Evolutionary conservation across 2,888 invertebrate genomes (phyloP).

Genomic region (Pseudanteris insignis): DNA sequence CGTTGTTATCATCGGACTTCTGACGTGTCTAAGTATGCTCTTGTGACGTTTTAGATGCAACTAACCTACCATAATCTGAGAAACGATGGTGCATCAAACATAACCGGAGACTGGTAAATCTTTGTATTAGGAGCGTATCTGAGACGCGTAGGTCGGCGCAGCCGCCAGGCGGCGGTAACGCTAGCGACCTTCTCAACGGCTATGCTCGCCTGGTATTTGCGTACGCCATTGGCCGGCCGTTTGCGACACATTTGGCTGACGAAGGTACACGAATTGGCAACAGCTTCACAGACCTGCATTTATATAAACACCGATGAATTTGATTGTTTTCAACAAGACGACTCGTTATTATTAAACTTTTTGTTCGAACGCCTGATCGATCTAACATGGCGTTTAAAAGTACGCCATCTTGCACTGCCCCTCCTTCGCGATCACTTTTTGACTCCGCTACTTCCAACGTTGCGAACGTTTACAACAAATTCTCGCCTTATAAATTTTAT

Average conservation of each 20-base stretch:
- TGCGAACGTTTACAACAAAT: too few species aligned
- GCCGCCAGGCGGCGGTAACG: too few species aligned
- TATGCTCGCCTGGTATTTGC: slow-evolving; percentile 53
- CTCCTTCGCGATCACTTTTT: too few species aligned
- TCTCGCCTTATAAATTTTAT: too few species aligned
- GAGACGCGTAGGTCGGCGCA: slow-evolving; percentile 25
- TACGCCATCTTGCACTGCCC: too few species aligned
- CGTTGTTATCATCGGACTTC: slow-evolving; percentile 24
- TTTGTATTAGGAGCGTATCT: slow-evolving; percentile 57
- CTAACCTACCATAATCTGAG: slow-evolving; percentile 64
- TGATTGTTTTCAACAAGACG: too few species aligned
- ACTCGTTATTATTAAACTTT: slow-evolving; percentile 2
- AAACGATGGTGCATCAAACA: slow-evolving; percentile 65
- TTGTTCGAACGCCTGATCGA: too few species aligned
- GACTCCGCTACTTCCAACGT: too few species aligned
- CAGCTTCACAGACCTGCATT: slow-evolving; percentile 44
- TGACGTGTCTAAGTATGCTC: slow-evolving; percentile 46
- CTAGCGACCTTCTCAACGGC: slow-evolving; percentile 5
- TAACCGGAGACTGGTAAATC: slow-evolving; percentile 66
- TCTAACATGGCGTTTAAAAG: too few species aligned
- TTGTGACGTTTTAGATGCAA: slow-evolving; percentile 56
- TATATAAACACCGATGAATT: slow-evolving; percentile 31
- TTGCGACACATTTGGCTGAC: slow-evolving; percentile 52
- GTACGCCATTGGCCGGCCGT: slow-evolving; percentile 57
- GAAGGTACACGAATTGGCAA: slow-evolving; percentile 52